Evolutionary conservation across 2,888 invertebrate genomes (phyloP), one percentile per base, ranked within the genome.

Genomic region (Nymphalis polychloros): DNA sequence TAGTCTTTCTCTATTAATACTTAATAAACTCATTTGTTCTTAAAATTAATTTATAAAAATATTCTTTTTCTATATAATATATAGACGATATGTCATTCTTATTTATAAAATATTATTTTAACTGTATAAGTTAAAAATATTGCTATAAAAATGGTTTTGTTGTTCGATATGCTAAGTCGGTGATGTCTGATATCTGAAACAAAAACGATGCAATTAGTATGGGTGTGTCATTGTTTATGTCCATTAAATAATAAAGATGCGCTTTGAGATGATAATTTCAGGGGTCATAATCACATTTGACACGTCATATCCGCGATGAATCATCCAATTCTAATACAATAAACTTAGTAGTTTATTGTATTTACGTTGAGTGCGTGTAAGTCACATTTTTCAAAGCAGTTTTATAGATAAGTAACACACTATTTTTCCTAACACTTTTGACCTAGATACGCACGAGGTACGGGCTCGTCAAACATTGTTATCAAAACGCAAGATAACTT

Each of bases 171-270:
- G 81, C 80, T 76, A 47, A 67, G 69, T 69, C 80, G 77, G 77
- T 80, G 80, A 78, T 73, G 72, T 35, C 57, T 76, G 60, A 74
- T 78, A 87, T 90, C 90, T 90, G 90, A 73, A 90, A 90, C 85
- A 89, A 87, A 81, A 69, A 61, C 35, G 20, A 8, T 27, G 35
- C 55, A 20, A n/a, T 57, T 47, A 57, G 19, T 52, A 60, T 4
- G 19, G 3, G 50, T 19, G 23, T 35, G 48, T 48, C 27, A 50
- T 52, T 20, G 23, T 48, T 10, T 35, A 19, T 13, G 49, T 47
- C n/a, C 47, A n/a, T 23, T 46, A 27, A 27, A 20, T 19, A 23
- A 23, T 62, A 67, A 59, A 67, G 64, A 63, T 63, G 59, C 52
- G 19, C 48, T 61, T 57, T 55, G 23, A 64, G 50, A 50, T 55